These are phyloP conservation scores for Mesoligia furuncula DNA, from an alignment of 2,888 invertebrate genomes.

Conservation along the genomic window DNA sequence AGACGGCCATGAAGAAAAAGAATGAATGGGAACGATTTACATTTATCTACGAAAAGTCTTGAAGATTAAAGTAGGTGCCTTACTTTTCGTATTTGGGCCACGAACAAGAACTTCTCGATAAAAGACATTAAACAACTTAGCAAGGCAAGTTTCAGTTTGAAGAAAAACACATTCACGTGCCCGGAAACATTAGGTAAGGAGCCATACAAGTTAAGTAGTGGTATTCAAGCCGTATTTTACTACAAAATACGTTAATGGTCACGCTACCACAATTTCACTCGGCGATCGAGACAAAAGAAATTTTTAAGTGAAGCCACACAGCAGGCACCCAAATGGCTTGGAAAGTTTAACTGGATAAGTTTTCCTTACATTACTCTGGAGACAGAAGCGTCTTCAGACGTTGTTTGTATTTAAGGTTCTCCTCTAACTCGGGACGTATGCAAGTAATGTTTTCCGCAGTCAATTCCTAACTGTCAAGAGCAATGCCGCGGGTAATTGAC, in stretches of 20 bases:
- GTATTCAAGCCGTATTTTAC: slow-evolving; percentile 52
- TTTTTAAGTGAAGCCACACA: slow-evolving; percentile 64
- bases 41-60: slow-evolving; percentile 49
- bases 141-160: slow-evolving; percentile 56
- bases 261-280: slow-evolving; percentile 37
- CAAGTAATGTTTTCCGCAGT: slow-evolving; percentile 68
- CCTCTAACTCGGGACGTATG: slow-evolving; percentile 64
- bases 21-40: slow-evolving; percentile 50
- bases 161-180: slow-evolving; percentile 63
- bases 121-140: slow-evolving; percentile 64
- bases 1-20: slow-evolving; percentile 29
- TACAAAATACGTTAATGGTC: slow-evolving; percentile 48
- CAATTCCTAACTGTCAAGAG: slow-evolving; percentile 68
- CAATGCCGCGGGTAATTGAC: slow-evolving; percentile 63
- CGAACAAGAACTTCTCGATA: slow-evolving; percentile 72
- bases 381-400: slow-evolving; percentile 68
- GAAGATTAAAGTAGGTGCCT: slow-evolving; percentile 52
- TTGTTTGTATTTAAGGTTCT: slow-evolving; percentile 74
- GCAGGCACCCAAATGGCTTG: slow-evolving; percentile 67
- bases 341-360: slow-evolving; percentile 83
- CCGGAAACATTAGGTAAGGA: slow-evolving; percentile 57
- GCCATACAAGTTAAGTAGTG: slow-evolving; percentile 52
- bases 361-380: slow-evolving; percentile 74
- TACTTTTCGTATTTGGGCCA: slow-evolving; percentile 67
- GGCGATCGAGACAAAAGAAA: slow-evolving; percentile 56